A percentile compares a stretch with the other conserved stretches of the same genome.
Conservation (phyloP, 2,113 vertebrate genomes). For the Trichomycterus rosablanca region DNA sequence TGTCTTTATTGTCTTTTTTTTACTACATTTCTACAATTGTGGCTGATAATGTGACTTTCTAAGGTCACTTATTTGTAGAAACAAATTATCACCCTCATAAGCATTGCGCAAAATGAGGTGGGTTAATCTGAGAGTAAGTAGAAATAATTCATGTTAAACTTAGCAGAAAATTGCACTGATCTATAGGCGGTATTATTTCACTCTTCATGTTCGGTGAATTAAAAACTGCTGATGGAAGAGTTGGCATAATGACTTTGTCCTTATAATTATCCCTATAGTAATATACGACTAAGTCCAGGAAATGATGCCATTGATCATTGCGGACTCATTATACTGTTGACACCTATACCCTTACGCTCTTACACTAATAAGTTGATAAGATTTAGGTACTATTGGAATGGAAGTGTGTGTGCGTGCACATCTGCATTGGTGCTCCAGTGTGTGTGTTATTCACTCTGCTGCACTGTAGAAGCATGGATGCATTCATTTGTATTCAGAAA, state of each 20-base stretch:
- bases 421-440: neutral
- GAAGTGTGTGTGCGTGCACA: neutral
- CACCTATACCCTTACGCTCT: constrained; percentile 3
- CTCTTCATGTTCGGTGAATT: constrained; percentile 28
- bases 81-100: neutral
- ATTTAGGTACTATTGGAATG: neutral
- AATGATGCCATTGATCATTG: constrained; percentile 27
- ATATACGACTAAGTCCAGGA: constrained; percentile 28
- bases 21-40: too few relatives aligned
- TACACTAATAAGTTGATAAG: constrained; percentile 7
- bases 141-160: constrained; percentile 36
- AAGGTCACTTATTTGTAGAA: neutral
- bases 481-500: constrained; percentile 31
- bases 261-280: constrained; percentile 36
- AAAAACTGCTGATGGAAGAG: constrained; percentile 32
- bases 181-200: constrained; percentile 35
- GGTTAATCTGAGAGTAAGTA: constrained; percentile 21
- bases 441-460: constrained; percentile 8
- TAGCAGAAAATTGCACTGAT: constrained; percentile 40
- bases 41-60: too few relatives aligned
- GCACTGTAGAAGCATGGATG: neutral
- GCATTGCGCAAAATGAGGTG: constrained; percentile 1
- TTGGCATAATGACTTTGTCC: constrained; percentile 21
- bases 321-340: constrained; percentile 18
- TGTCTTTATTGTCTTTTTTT: too few relatives aligned